Percentiles rank a stretch among this genome's conserved stretches.
Conservation (phyloP, 2,113 vertebrate genomes). For the Engystomops pustulosus region DNA sequence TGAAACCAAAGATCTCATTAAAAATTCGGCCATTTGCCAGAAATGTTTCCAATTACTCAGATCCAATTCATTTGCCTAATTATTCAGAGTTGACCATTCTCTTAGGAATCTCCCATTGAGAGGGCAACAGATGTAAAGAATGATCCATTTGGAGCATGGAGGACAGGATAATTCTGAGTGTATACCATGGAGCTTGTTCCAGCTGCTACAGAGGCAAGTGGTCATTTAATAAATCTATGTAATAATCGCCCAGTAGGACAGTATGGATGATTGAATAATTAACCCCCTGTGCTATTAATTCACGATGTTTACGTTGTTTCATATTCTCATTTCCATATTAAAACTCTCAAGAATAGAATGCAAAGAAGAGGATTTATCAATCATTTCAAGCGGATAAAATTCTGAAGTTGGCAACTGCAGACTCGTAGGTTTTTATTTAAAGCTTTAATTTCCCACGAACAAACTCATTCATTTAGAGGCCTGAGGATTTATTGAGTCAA, state of each 20-base stretch:
- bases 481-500: constrained; percentile 53
- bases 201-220: constrained; percentile 55
- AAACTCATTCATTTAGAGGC: constrained; percentile 60
- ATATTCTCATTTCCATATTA: constrained; percentile 33
- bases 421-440: constrained; percentile 66
- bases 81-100: constrained; percentile 53
- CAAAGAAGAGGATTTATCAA: background rate
- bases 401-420: constrained; percentile 54
- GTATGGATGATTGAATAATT: constrained; percentile 66
- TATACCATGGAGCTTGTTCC: constrained; percentile 61
- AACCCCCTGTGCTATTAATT: constrained; percentile 63
- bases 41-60: constrained; percentile 49
- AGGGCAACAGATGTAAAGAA: constrained; percentile 66
- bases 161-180: constrained; percentile 63
- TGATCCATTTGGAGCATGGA: constrained; percentile 66
- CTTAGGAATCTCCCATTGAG: constrained; percentile 61
- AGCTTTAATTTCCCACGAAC: constrained; percentile 67
- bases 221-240: constrained; percentile 28
- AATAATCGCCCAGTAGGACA: constrained; percentile 64
- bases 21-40: constrained; percentile 31
- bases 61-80: constrained; percentile 50
- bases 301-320: background rate
- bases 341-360: background rate
- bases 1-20: constrained; percentile 37
- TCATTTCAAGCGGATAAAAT: constrained; percentile 55